Conservation (phyloP, 2,888 invertebrate species). For the Pseudoips prasinana region DNA sequence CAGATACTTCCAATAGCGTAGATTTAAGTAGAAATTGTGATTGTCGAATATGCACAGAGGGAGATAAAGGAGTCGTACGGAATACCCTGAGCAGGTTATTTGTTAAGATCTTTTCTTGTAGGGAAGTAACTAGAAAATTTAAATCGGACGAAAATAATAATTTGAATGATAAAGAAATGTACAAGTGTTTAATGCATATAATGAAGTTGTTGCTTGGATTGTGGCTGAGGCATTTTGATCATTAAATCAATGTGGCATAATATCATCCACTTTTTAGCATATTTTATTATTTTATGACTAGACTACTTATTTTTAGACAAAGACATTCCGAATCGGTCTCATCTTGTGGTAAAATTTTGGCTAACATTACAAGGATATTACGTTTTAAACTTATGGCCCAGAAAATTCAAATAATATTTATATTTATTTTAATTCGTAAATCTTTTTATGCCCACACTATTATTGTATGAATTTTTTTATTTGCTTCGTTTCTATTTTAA, state of each 20-base stretch:
- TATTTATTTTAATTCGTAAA: too few relatives aligned
- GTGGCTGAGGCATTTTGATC: constrained; percentile 75
- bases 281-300: background rate
- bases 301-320: too few relatives aligned
- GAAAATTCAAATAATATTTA: too few relatives aligned
- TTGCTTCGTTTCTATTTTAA: too few relatives aligned
- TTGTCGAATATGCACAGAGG: constrained; percentile 68
- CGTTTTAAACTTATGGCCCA: too few relatives aligned
- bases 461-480: too few relatives aligned
- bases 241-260: constrained; percentile 37
- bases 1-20: constrained; percentile 57
- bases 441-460: too few relatives aligned
- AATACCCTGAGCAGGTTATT: constrained; percentile 56
- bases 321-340: too few relatives aligned
- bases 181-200: constrained; percentile 60
- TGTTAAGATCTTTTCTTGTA: constrained; percentile 50
- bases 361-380: too few relatives aligned
- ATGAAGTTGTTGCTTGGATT: constrained; percentile 70
- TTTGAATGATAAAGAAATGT: constrained; percentile 63
- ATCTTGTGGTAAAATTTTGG: too few relatives aligned
- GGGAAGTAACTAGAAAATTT: constrained; percentile 50
- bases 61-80: constrained; percentile 43
- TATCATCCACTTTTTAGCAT: constrained; percentile 26
- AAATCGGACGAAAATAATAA: constrained; percentile 68
- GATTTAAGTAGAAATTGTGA: constrained; percentile 61